Percentiles rank a stretch among this genome's conserved stretches.
Conservation (phyloP, 2,888 invertebrate species). For the Mimumesa dahlbomi region DNA sequence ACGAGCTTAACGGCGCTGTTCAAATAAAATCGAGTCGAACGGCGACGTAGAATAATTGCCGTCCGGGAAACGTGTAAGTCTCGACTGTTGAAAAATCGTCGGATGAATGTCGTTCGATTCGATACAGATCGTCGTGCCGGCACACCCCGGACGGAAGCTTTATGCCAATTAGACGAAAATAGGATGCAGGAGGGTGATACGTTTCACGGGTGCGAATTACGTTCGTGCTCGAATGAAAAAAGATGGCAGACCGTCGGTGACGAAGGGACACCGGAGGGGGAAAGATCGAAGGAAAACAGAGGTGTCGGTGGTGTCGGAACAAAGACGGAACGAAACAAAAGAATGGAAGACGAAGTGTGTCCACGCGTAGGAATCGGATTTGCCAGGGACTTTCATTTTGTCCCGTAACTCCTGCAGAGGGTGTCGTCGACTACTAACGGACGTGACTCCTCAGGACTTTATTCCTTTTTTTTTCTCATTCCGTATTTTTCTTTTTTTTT, state of each 20-base stretch:
- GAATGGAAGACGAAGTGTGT: slow-evolving; percentile 26
- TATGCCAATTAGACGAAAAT: slow-evolving; percentile 53
- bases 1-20: too few relatives aligned
- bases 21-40: too few relatives aligned
- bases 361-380: slow-evolving; percentile 56
- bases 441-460: slow-evolving; percentile 23
- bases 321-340: slow-evolving; percentile 7
- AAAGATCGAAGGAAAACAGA: slow-evolving; percentile 16
- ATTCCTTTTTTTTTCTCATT: too few relatives aligned
- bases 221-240: slow-evolving; percentile 46
- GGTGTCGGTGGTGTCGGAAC: background rate
- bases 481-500: too few relatives aligned
- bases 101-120: background rate
- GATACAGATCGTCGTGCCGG: slow-evolving; percentile 3
- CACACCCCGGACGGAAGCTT: slow-evolving; percentile 1
- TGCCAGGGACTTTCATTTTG: slow-evolving; percentile 70
- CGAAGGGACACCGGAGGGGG: slow-evolving; percentile 14
- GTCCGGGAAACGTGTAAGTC: too few relatives aligned
- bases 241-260: slow-evolving; percentile 36
- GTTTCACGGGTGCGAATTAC: slow-evolving; percentile 56
- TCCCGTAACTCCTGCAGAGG: slow-evolving; percentile 62
- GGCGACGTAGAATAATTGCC: too few relatives aligned
- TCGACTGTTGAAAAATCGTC: slow-evolving; percentile 4
- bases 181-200: slow-evolving; percentile 51
- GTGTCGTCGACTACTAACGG: slow-evolving; percentile 33